Evolutionary conservation across 1,140 invertebrate genomes (phyloP).

Genomic region (Drosophila ironensis): DNA sequence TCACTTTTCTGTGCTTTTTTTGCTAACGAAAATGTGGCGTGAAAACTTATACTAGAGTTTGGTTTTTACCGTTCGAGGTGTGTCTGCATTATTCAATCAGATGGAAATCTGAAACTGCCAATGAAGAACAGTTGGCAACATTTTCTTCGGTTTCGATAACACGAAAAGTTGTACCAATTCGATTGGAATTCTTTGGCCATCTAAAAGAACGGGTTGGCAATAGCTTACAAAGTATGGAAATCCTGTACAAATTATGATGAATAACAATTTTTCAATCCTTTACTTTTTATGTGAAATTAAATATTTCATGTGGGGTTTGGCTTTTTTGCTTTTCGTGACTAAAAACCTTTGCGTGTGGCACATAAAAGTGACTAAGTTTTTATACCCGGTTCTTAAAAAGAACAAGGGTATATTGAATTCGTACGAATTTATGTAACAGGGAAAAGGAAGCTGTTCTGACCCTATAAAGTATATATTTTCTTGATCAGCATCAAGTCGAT

Average conservation of each 20-base stretch:
- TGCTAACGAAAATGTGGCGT: constrained; percentile 1
- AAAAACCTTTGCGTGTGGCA: constrained; percentile 47
- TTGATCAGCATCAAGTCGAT: too few species aligned
- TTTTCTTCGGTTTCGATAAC: not conserved
- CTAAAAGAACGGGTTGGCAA: too few species aligned
- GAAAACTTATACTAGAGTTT: constrained; percentile 17
- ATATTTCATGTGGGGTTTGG: not conserved
- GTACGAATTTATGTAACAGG: too few species aligned
- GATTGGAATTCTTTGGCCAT: too few species aligned
- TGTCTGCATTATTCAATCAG: constrained; percentile 23
- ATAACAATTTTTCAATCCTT: not conserved
- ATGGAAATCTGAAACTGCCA: constrained; percentile 24
- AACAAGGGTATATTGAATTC: too few species aligned
- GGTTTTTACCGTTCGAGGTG: constrained; percentile 28
- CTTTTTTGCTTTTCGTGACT: constrained; percentile 29
- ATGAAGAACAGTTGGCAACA: constrained; percentile 17
- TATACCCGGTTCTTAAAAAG: too few species aligned
- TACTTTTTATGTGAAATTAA: not conserved
- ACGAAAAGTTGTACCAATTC: too few species aligned
- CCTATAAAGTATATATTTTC: too few species aligned
- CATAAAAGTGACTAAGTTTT: constrained; percentile 3
- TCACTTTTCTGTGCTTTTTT: constrained; percentile 22
- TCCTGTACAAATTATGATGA: too few species aligned
- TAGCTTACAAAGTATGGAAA: too few species aligned
- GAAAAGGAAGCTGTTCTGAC: too few species aligned